Conservation (phyloP, 2,888 invertebrate species). For the Chouioia cunea region DNA sequence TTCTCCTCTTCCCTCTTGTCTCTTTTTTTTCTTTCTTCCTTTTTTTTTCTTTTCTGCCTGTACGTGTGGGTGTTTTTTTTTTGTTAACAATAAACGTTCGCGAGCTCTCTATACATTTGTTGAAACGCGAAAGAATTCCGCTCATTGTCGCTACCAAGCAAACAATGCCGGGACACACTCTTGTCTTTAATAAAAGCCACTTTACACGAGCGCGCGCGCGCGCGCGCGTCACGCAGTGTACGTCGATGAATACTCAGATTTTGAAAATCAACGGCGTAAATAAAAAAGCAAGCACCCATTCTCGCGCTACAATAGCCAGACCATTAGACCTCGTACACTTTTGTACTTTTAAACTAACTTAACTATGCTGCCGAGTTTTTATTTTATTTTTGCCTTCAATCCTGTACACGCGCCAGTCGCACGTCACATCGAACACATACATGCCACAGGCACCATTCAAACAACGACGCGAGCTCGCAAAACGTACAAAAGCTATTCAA, state of each 20-base stretch:
- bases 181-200: conserved; percentile 32
- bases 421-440: too few species aligned
- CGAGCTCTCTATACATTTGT: conserved; percentile 55
- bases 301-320: background rate
- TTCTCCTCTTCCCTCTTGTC: conserved; percentile 44
- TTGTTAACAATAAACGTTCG: conserved; percentile 56
- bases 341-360: too few species aligned
- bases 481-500: too few species aligned
- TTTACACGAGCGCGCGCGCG: background rate
- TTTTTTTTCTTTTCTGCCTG: conserved; percentile 15
- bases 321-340: too few species aligned
- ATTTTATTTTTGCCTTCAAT: too few species aligned
- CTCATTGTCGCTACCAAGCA: conserved; percentile 57
- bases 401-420: too few species aligned
- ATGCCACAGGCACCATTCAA: too few species aligned
- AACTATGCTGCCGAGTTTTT: too few species aligned
- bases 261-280: conserved; percentile 4
- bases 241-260: conserved; percentile 30
- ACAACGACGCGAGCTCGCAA: too few species aligned
- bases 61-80: background rate
- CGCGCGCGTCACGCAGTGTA: background rate
- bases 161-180: conserved; percentile 34
- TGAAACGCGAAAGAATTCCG: conserved; percentile 62
- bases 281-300: background rate
- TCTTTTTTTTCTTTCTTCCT: conserved; percentile 7